Base-by-base conservation (phyloP, 35 echinoderm and acorn worm genomes). In the Acanthaster planci region DNA sequence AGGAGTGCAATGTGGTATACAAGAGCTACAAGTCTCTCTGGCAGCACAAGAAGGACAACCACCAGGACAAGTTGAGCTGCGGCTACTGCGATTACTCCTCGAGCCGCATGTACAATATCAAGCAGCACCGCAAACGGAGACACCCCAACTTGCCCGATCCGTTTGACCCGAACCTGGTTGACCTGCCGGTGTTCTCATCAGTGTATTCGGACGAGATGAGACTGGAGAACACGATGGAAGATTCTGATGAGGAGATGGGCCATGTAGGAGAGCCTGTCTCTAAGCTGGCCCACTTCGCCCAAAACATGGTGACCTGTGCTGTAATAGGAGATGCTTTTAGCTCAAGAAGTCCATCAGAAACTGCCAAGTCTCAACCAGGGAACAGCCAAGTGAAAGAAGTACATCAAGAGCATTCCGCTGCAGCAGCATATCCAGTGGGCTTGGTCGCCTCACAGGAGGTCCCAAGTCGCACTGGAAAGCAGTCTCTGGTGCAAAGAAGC, bases 1-100 rank as follows among this genome's bases (percentile, higher is more conserved):
- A 72, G 26, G 64, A 72, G 34, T 72, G 64, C 64, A 34, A 72
- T 26, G 34, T 72, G 64, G 64, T 72, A 26, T 72, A 72, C 64
- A 72, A 29, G 64, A 72, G 34, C n/a, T 72, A 72, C 64, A 72
- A 72, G 34, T 72, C 64, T 10, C 64, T 72, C 64, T 72, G 64
- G 64, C 64, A 72, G 64, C 64, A 72, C 64, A 72, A 72, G 14
- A 26, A 34, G 30, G 64, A 72, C 64, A 72, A 72, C 64, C 64
- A 72, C 64, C 64, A 72, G 34, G 64, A 72, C 19, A 72, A 72
- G 23, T 14, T 72, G 3, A 72, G 64, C 64, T 72, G 64, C 30
- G 64, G 64, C 34, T 72, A 72, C 64, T 72, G 64, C 30, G 64
- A 72, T 1, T 72, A 72, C 29, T 26, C 34, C 7, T 72, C 64